These are phyloP conservation scores for Petrosia ficiformis DNA, from an alignment of 37 sponge, comb jelly and placozoan species.

Conservation along the genomic window DNA sequence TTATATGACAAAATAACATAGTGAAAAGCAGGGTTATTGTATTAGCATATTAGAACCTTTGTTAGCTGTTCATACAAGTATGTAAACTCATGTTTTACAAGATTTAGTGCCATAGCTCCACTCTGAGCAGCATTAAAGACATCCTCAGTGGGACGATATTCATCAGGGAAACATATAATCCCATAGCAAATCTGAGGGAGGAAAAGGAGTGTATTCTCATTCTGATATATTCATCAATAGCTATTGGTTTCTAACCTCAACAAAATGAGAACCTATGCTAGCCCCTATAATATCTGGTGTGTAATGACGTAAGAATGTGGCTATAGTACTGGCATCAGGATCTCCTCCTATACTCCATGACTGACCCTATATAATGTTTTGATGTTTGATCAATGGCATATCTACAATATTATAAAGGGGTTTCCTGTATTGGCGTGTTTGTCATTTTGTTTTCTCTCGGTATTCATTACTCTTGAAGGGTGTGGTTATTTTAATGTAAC, in stretches of 20 bases:
- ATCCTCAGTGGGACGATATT: constrained; percentile 69
- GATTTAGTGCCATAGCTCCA: constrained; percentile 70
- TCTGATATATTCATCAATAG: too few species aligned
- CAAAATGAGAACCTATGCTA: constrained; percentile 63
- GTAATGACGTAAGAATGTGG: constrained; percentile 59
- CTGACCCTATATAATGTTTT: constrained; percentile 43
- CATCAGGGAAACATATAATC: constrained; percentile 51
- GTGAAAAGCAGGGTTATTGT: too few species aligned
- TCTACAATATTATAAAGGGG: too few species aligned
- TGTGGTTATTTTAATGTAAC: too few species aligned
- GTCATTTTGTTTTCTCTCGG: too few species aligned
- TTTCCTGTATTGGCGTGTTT: too few species aligned
- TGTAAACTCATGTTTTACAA: constrained; percentile 54
- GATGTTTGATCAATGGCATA: too few species aligned
- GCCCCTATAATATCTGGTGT: constrained; percentile 57
- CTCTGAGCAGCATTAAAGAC: constrained; percentile 84
- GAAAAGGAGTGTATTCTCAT: not conserved
- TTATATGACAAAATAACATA: too few species aligned
- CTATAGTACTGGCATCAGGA: constrained; percentile 57
- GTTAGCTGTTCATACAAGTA: constrained; percentile 57
- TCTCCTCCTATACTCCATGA: constrained; percentile 82
- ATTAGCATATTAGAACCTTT: too few species aligned
- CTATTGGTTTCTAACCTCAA: constrained; percentile 64
- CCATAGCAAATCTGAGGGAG: constrained; percentile 71
- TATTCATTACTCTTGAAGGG: too few species aligned